Evolutionary conservation across 2,113 vertebrate species (phyloP).

Genomic region (Formicarius rufipectus): DNA sequence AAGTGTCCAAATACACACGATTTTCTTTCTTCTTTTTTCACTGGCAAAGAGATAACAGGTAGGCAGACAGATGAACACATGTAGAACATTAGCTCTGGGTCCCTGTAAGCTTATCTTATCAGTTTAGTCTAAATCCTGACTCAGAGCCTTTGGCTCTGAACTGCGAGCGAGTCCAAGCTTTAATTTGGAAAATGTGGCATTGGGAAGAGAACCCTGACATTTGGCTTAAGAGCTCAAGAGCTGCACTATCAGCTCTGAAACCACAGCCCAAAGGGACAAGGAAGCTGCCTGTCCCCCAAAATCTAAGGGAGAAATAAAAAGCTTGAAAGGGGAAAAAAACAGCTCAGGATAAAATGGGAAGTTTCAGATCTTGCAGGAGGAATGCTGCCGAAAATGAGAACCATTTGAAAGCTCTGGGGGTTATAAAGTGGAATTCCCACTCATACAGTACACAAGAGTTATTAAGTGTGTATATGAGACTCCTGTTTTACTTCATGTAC

Average conservation of each 20-base stretch:
- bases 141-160: conserved; percentile 8
- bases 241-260: conserved; percentile 8
- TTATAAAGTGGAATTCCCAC: conserved; percentile 79
- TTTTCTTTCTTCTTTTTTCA: neutral
- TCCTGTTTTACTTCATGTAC: conserved; percentile 84
- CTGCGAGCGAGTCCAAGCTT: neutral
- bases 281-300: neutral
- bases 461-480: conserved; percentile 80
- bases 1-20: neutral
- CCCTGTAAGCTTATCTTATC: conserved; percentile 55
- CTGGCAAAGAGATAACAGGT: conserved; percentile 6
- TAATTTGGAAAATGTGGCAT: conserved; percentile 51
- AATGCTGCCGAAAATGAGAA: conserved; percentile 77
- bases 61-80: conserved; percentile 43
- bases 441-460: conserved; percentile 79
- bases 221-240: conserved; percentile 34
- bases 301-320: neutral
- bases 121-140: neutral
- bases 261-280: neutral
- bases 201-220: conserved; percentile 25
- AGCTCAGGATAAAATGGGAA: conserved; percentile 53
- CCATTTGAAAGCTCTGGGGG: conserved; percentile 76
- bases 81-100: conserved; percentile 43
- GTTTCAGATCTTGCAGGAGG: conserved; percentile 68
- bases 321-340: conserved; percentile 54